Evolutionary conservation across 2,113 vertebrate genomes (phyloP).

Genomic region (Psilopsiagon aurifrons): DNA sequence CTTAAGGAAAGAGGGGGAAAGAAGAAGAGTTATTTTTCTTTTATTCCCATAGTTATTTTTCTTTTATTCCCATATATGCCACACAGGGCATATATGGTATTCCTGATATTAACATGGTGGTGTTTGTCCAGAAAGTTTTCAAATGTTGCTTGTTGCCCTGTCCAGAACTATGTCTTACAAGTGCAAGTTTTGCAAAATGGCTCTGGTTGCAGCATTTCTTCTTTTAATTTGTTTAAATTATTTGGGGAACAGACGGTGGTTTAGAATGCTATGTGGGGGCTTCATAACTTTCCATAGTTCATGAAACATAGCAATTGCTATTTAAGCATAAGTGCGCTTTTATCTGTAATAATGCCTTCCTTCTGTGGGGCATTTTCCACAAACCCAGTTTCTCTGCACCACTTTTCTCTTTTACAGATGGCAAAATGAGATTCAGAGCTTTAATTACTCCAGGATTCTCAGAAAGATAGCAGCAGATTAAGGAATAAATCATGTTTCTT

Average conservation of each 20-base stretch:
- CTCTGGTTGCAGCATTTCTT: neutral
- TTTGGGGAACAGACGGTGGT: slow-evolving; percentile 9
- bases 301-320: neutral
- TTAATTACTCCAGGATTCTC: slow-evolving; percentile 47
- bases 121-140: slow-evolving; percentile 3
- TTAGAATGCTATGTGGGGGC: neutral
- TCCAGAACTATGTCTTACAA: neutral
- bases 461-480: slow-evolving; percentile 44
- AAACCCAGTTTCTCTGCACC: slow-evolving; percentile 27
- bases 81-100: neutral
- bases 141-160: neutral
- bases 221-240: neutral
- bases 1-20: neutral
- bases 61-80: neutral
- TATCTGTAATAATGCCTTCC: slow-evolving; percentile 25
- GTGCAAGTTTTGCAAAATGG: neutral
- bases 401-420: slow-evolving; percentile 54
- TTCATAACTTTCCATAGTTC: neutral
- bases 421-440: slow-evolving; percentile 31
- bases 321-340: slow-evolving; percentile 15
- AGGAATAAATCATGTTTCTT: slow-evolving; percentile 52
- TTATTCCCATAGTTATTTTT: neutral
- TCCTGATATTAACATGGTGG: neutral
- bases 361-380: slow-evolving; percentile 50
- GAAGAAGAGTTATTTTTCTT: neutral